phyloP scores from a whole-genome alignment of 2,113 vertebrate species.

The Casuarius casuarius region DNA sequence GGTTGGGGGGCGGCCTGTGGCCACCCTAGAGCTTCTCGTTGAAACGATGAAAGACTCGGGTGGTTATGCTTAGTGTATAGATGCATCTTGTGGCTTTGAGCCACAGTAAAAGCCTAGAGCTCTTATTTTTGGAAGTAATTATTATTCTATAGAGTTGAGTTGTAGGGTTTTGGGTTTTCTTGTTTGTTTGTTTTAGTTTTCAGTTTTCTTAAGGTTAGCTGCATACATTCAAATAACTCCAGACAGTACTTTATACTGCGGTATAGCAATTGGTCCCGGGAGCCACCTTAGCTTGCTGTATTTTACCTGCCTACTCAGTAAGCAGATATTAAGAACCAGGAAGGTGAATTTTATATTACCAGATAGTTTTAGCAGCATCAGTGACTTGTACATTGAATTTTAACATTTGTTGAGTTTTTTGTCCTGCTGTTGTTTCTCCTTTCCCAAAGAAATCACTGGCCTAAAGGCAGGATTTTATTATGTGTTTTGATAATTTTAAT shows the following conservation, averaged over 20 bases:
- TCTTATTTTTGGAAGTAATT: not conserved
- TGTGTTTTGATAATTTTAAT: not conserved
- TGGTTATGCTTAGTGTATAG: not conserved
- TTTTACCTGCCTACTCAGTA: not conserved
- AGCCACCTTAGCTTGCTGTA: fast-evolving
- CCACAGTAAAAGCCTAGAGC: not conserved
- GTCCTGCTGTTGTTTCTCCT: not conserved
- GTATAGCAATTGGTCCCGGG: not conserved
- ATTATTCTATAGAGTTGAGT: not conserved
- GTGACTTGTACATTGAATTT: not conserved
- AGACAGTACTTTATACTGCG: fast-evolving
- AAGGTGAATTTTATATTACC: not conserved
- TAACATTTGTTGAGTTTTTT: not conserved
- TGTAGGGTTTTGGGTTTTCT: not conserved
- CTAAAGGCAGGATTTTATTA: not conserved
- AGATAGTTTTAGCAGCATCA: not conserved
- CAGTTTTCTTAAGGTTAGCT: not conserved
- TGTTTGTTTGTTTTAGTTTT: not conserved
- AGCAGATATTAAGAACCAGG: not conserved
- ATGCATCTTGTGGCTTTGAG: not conserved
- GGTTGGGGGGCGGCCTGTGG: not conserved
- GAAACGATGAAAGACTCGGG: not conserved
- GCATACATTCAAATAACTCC: fast-evolving
- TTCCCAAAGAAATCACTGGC: not conserved
- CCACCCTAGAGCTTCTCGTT: fast-evolving